phyloP scores from a whole-genome alignment of 2,888 invertebrate genomes.

The Drosophila melanosoma region DNA sequence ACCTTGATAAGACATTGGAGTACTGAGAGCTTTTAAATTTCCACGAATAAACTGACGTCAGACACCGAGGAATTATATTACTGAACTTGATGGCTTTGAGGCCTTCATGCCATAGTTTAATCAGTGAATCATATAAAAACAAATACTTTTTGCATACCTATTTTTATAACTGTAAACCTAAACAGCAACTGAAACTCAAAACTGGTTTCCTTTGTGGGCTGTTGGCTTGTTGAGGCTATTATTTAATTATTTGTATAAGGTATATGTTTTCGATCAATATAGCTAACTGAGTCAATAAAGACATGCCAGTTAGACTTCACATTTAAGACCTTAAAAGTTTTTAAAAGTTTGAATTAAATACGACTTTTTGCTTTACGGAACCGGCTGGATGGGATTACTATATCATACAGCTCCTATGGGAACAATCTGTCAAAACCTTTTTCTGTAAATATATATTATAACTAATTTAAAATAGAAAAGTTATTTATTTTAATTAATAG shows the following conservation, averaged over 20 bases:
- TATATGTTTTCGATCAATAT: background rate
- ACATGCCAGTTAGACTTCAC: background rate
- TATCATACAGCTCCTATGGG: too few relatives aligned
- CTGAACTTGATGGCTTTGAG: constrained; percentile 14
- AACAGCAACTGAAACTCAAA: constrained; percentile 11
- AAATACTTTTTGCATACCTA: constrained; percentile 30
- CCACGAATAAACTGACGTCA: constrained; percentile 44
- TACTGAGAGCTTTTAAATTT: constrained; percentile 16
- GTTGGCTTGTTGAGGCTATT: constrained; percentile 26
- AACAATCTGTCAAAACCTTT: too few relatives aligned
- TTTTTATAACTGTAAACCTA: constrained; percentile 33
- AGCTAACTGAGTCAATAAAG: background rate
- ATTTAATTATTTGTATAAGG: constrained; percentile 4
- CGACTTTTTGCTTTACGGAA: too few relatives aligned
- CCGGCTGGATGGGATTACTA: too few relatives aligned
- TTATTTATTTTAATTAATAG: background rate
- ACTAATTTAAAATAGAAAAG: too few relatives aligned
- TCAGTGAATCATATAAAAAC: constrained; percentile 3
- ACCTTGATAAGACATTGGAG: constrained; percentile 64
- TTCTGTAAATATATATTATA: too few relatives aligned
- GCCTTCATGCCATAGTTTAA: constrained; percentile 24
- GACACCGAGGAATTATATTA: constrained; percentile 23
- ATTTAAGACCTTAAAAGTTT: background rate
- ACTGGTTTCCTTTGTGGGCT: constrained; percentile 65
- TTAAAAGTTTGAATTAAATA: too few relatives aligned